These are phyloP conservation scores for Onychomys arenicola DNA, from an alignment of 2,797 vertebrate species.

Conservation along the genomic window DNA sequence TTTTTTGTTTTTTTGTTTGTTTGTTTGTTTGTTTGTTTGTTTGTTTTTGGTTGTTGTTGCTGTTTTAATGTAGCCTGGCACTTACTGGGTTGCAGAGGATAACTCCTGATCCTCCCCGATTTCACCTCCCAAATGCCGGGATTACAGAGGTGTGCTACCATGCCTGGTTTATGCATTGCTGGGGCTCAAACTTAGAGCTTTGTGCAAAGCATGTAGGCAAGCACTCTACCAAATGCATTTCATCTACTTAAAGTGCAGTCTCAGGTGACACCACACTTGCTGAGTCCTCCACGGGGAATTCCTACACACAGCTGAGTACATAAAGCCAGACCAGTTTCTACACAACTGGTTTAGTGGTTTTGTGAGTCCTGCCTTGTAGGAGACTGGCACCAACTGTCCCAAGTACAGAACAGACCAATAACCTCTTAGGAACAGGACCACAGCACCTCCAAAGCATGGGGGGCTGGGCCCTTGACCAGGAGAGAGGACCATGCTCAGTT, in stretches of 20 bases:
- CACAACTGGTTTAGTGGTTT: background rate
- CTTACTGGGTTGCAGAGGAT: background rate
- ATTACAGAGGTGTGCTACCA: background rate
- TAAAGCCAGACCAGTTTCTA: background rate
- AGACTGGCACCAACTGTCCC: fast-evolving
- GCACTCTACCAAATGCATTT: background rate
- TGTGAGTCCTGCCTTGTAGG: background rate
- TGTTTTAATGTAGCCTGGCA: background rate
- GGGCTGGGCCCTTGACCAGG: background rate
- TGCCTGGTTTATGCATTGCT: background rate
- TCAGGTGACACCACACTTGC: background rate
- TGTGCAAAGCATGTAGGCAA: background rate
- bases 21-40: no score
- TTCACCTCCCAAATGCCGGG: background rate
- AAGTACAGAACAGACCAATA: background rate
- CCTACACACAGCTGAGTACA: background rate
- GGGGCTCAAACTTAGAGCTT: background rate
- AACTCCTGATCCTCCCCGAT: background rate
- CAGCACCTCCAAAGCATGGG: background rate
- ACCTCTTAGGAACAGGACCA: background rate
- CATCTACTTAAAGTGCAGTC: background rate
- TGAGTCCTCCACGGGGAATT: background rate
- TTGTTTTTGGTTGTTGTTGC: no score
- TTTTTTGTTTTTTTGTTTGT: no score
- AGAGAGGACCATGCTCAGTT: background rate